phyloP scores from a whole-genome alignment of 1,140 invertebrate genomes.

The Drosophila sucinea region DNA sequence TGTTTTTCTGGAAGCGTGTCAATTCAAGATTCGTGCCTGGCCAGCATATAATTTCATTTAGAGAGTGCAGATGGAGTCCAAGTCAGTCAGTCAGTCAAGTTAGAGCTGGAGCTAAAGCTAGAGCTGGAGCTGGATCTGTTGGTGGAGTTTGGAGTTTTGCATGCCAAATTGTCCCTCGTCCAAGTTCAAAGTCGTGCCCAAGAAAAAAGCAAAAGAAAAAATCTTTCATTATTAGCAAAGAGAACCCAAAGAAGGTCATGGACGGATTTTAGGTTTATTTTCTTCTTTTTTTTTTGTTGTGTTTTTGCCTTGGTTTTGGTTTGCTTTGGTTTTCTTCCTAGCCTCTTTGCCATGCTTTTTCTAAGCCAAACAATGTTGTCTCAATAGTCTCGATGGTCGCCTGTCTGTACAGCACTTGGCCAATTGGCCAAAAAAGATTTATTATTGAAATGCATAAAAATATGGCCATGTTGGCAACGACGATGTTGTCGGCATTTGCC shows the following conservation, averaged over 20 bases:
- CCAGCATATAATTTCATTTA: conserved; percentile 72
- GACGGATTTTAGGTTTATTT: conserved; percentile 71
- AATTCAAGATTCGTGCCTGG: conserved; percentile 62
- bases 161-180: conserved; percentile 73
- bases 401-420: conserved; percentile 44
- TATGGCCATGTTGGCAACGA: conserved; percentile 51
- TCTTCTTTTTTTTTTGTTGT: conserved; percentile 26
- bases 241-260: conserved; percentile 78
- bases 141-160: conserved; percentile 47
- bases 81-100: conserved; percentile 41
- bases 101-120: conserved; percentile 18
- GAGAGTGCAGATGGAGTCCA: conserved; percentile 38
- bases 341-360: conserved; percentile 2
- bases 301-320: not conserved
- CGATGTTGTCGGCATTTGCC: conserved; percentile 33
- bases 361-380: conserved; percentile 3
- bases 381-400: conserved; percentile 1
- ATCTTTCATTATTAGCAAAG: conserved; percentile 59
- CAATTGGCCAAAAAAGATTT: conserved; percentile 72
- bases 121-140: not conserved
- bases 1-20: conserved; percentile 32
- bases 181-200: conserved; percentile 79
- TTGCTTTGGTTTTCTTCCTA: not conserved
- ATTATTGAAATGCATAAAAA: conserved; percentile 80
- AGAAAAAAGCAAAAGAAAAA: conserved; percentile 49